phyloP scores from a whole-genome alignment of 2,113 vertebrate genomes.

The Dipodomys stephensi region DNA sequence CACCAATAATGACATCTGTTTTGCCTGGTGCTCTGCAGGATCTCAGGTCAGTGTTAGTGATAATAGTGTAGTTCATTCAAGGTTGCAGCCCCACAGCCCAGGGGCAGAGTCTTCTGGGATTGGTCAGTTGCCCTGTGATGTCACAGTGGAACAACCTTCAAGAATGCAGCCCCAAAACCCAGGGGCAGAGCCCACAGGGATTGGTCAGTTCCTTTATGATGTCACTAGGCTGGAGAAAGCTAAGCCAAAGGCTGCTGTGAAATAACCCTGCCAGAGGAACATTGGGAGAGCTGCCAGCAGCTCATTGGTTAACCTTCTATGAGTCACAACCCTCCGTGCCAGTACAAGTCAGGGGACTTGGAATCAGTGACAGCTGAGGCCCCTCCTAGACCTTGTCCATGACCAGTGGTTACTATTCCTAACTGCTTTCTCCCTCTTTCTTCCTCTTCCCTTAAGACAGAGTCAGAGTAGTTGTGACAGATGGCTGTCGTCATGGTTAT shows the following conservation, averaged over 20 bases:
- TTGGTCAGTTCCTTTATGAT: neutral
- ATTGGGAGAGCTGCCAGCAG: neutral
- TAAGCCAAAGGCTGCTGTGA: neutral
- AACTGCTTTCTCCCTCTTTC: neutral
- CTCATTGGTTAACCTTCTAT: neutral
- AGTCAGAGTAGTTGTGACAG: neutral
- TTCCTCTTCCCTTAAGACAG: neutral
- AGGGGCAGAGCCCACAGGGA: neutral
- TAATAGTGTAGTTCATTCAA: neutral
- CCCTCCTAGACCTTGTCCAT: neutral
- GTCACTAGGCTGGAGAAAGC: neutral
- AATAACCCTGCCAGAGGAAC: neutral
- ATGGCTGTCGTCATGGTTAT: neutral
- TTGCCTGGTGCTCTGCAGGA: neutral
- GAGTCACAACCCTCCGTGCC: neutral
- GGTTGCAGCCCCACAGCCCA: neutral
- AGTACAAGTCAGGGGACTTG: neutral
- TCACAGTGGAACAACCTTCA: neutral
- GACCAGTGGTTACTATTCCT: neutral
- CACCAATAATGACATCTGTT: neutral
- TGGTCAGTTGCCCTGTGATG: neutral
- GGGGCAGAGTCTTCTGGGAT: neutral
- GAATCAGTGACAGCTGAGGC: neutral
- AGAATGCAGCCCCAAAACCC: neutral
- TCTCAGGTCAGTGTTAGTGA: neutral